Conservation (phyloP, 2,888 invertebrate genomes). For the Drosophila borealis region DNA sequence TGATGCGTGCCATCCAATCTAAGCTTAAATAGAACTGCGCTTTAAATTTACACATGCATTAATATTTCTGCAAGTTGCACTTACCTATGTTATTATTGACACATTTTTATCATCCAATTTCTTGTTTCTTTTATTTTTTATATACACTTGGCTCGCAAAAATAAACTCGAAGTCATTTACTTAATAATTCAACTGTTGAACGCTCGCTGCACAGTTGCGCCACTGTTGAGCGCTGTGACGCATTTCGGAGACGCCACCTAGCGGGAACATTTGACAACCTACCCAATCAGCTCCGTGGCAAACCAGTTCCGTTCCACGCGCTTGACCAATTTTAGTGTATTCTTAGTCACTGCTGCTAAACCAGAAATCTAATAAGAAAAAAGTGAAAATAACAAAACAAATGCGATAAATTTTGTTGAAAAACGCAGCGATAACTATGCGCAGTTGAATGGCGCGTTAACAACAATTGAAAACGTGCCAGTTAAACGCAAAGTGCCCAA, state of each 20-base stretch:
- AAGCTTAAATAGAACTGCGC: not conserved
- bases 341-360: constrained; percentile 63
- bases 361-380: constrained; percentile 67
- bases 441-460: constrained; percentile 50
- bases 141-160: no score
- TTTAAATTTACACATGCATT: not conserved
- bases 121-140: no score
- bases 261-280: constrained; percentile 25
- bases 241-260: constrained; percentile 36
- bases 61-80: not conserved
- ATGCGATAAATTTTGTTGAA: constrained; percentile 70
- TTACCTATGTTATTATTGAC: not conserved
- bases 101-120: no score
- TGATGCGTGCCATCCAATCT: constrained; percentile 7
- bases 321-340: constrained; percentile 64
- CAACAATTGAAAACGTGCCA: constrained; percentile 43
- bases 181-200: constrained; percentile 34
- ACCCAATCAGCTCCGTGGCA: constrained; percentile 42
- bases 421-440: constrained; percentile 54
- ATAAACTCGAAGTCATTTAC: no score
- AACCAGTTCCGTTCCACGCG: constrained; percentile 63
- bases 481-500: constrained; percentile 30
- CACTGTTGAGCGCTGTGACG: constrained; percentile 21
- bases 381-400: constrained; percentile 79
- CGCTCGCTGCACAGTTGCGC: constrained; percentile 17